Conservation (phyloP, 2,888 invertebrate species). For the Drosophila stalkeri region DNA sequence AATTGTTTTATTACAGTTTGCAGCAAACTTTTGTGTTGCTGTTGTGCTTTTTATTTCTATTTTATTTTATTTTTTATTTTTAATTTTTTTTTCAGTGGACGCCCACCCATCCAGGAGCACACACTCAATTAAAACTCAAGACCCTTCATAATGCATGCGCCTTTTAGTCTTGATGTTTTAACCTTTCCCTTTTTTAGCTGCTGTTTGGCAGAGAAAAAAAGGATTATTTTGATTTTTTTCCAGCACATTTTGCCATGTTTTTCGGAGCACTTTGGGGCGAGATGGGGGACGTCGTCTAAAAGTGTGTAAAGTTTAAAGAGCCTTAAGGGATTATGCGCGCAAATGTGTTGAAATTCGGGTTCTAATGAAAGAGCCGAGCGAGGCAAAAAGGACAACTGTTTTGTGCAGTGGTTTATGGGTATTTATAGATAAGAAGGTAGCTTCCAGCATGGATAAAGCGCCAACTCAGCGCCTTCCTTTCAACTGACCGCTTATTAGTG, state of each 20-base stretch:
- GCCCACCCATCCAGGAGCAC: conserved; percentile 46
- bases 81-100: conserved; percentile 11
- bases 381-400: conserved; percentile 56
- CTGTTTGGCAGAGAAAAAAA: conserved; percentile 51
- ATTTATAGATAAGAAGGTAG: conserved; percentile 77
- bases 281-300: conserved; percentile 53
- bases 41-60: conserved; percentile 17
- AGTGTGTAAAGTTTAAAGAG: conserved; percentile 83
- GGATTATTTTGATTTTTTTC: conserved; percentile 74
- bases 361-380: conserved; percentile 61
- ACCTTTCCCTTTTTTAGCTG: conserved; percentile 63
- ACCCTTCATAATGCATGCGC: conserved; percentile 78
- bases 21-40: conserved; percentile 46
- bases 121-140: conserved; percentile 84
- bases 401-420: conserved; percentile 73
- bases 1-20: conserved; percentile 78
- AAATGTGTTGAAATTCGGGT: conserved; percentile 81
- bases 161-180: conserved; percentile 77
- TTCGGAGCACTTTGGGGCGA: conserved; percentile 29
- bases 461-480: conserved; percentile 47
- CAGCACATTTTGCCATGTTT: conserved; percentile 54
- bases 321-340: conserved; percentile 81
- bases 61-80: neutral
- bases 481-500: conserved; percentile 72
- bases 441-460: conserved; percentile 44